A percentile compares a stretch with the other conserved stretches of the same genome.
Conservation (phyloP, 2,888 invertebrate genomes). For the Glomeris marginata region DNA sequence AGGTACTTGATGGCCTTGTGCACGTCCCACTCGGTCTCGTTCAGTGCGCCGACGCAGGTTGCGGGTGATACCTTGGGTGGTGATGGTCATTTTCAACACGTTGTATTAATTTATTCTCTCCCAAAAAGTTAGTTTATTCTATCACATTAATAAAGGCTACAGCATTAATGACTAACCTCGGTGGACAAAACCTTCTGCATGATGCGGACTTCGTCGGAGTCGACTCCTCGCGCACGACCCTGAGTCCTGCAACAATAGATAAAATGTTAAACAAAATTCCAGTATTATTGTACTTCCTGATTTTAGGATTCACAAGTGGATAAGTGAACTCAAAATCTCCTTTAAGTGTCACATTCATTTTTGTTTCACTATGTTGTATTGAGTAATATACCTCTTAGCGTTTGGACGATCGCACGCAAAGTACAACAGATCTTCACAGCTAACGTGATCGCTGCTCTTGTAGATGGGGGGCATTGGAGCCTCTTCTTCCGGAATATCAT, state of each 20-base stretch:
- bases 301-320: no score
- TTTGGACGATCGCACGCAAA: slow-evolving; percentile 70
- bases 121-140: no score
- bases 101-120: no score
- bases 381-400: slow-evolving; percentile 27
- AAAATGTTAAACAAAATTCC: slow-evolving; percentile 1
- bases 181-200: slow-evolving; percentile 65
- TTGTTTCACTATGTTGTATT: background rate
- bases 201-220: slow-evolving; percentile 80
- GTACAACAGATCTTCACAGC: slow-evolving; percentile 77
- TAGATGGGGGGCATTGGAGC: slow-evolving; percentile 28
- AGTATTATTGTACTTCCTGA: no score
- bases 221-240: slow-evolving; percentile 53
- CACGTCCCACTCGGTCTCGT: slow-evolving; percentile 76
- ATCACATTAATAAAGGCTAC: background rate
- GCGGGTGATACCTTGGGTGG: slow-evolving; percentile 32
- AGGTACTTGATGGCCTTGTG: slow-evolving; percentile 72
- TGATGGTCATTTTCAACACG: background rate
- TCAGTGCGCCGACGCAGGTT: slow-evolving; percentile 62
- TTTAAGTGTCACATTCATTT: background rate
- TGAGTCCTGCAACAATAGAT: slow-evolving; percentile 37
- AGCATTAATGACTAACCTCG: slow-evolving; percentile 26
- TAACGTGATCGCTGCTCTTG: slow-evolving; percentile 58
- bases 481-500: slow-evolving; percentile 37
- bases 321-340: no score